Base-by-base conservation (phyloP, 2,888 invertebrate genomes). In the Drosophila mettleri region DNA sequence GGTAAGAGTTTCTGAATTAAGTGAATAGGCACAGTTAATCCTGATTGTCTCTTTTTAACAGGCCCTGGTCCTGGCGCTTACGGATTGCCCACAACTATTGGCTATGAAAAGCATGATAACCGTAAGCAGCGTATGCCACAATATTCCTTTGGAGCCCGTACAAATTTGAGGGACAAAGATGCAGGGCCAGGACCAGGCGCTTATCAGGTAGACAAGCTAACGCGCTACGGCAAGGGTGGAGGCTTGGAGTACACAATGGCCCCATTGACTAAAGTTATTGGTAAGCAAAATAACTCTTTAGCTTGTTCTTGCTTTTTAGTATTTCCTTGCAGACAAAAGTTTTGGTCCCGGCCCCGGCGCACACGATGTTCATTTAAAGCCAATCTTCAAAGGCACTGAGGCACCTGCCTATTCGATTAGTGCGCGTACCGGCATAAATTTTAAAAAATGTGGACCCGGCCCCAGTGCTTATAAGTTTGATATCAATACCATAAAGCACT, bases 61-160 rank as follows among this genome's bases (percentile, higher is more conserved):
- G 94, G 94, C 62, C 95, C 95, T 73, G 95, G 95, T 53, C 95
- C 95, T 16, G 93, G 93, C 14, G 93, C 93, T 29, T 95, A 95
- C 80, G 86, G 91, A 78, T 90, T 95, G 41, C 94, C 94, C 20
- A 86, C 94, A 2, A 92, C 93, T 12, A 92, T 94, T 7, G 95
- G 95, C 7, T 94, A 93, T 75, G 90, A 92, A 0, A 91, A 93
- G 6, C 95, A 95, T 86, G 95, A 95, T 89, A 90, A 92, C 16
- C 93, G 94, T 0, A 93, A 92, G 46, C 90, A 92, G 54, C 92
- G 94, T 33, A 91, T 93, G 82, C 95, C 92, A 0, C 90, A 91
- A 60, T 92, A 90, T 66, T 90, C 92, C 6, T 90, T 92, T 54
- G 91, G 90, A 24, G 67, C 62, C 7, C 80, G 89, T 12, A 70